These are phyloP conservation scores for Nemotelus nigrinus DNA, from an alignment of 2,888 invertebrate species.

Conservation along the genomic window DNA sequence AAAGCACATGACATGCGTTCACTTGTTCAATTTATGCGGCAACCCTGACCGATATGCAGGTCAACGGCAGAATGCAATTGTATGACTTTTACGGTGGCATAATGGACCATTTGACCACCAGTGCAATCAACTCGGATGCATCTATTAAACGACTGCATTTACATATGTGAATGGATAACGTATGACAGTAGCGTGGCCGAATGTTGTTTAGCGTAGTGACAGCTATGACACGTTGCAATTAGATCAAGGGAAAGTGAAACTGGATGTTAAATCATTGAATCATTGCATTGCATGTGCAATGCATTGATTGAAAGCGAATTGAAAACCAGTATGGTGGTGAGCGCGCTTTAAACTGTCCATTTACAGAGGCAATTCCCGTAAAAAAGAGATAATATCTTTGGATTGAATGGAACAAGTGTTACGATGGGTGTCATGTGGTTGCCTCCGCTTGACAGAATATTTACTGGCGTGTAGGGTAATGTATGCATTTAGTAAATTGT, in stretches of 20 bases:
- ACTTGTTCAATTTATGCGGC: background rate
- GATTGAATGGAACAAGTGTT: no score
- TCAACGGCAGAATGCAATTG: slow-evolving; percentile 33
- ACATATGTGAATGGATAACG: background rate
- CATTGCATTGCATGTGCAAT: slow-evolving; percentile 21
- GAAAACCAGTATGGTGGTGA: background rate
- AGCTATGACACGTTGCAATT: slow-evolving; percentile 37
- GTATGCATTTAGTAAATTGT: slow-evolving; percentile 19
- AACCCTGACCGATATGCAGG: slow-evolving; percentile 19
- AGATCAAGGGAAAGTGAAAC: slow-evolving; percentile 44
- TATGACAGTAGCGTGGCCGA: background rate
- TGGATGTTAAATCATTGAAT: slow-evolving; percentile 37
- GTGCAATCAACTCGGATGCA: slow-evolving; percentile 36
- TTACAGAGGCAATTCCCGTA: background rate
- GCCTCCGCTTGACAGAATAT: slow-evolving; percentile 4
- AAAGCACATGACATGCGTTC: no score
- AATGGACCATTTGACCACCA: slow-evolving; percentile 37
- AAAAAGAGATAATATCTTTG: background rate
- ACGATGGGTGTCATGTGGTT: background rate
- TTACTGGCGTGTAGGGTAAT: slow-evolving; percentile 14
- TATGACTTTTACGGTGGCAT: slow-evolving; percentile 19
- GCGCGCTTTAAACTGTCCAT: background rate
- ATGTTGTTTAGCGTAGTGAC: background rate
- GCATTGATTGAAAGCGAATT: slow-evolving; percentile 36
- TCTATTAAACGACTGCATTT: slow-evolving; percentile 8